phyloP scores from a whole-genome alignment of 2,113 vertebrate genomes.

The Hypocryptadius cinnamomeus region DNA sequence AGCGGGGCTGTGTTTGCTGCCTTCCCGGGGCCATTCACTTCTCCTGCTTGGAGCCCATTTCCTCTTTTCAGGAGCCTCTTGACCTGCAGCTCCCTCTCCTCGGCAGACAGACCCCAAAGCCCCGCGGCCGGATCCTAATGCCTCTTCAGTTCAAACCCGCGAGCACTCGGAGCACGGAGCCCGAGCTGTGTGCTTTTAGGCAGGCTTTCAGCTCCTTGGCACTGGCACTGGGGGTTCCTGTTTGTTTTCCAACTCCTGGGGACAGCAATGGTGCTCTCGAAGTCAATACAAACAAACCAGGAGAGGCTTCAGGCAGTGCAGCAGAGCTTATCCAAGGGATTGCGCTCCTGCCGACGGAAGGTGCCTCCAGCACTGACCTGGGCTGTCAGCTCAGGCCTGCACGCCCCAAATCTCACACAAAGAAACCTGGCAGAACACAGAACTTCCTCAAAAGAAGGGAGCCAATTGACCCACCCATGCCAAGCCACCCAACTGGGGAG shows the following conservation, averaged over 20 bases:
- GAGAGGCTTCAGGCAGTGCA: not conserved
- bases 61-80: slow-evolving; percentile 46
- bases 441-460: not conserved
- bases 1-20: not conserved
- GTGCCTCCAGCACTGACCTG: not conserved
- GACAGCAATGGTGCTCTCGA: not conserved
- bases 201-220: not conserved
- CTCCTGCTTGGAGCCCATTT: not conserved
- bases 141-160: slow-evolving; percentile 22
- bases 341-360: accelerated
- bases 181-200: not conserved
- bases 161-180: not conserved
- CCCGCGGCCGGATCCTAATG: not conserved
- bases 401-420: not conserved
- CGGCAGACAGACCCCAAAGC: not conserved
- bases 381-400: not conserved
- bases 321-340: not conserved
- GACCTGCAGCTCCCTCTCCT: slow-evolving; percentile 34
- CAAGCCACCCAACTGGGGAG: not conserved
- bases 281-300: not conserved
- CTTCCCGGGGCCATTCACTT: not conserved
- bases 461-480: accelerated
- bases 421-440: not conserved
- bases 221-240: not conserved
- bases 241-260: not conserved